Conservation (phyloP, 2,888 invertebrate species). For the Gastrophysa polygoni region DNA sequence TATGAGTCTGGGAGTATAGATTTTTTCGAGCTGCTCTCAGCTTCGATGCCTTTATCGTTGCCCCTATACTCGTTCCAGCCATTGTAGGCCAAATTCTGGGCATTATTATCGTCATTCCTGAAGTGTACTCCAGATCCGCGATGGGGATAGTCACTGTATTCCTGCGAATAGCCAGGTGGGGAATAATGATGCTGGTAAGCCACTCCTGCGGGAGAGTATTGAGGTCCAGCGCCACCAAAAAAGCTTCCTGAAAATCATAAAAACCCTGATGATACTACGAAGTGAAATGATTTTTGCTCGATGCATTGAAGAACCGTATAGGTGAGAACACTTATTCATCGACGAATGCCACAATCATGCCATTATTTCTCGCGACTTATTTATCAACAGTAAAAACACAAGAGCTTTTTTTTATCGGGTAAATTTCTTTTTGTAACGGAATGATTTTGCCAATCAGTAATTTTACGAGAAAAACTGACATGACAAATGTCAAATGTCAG, state of each 20-base stretch:
- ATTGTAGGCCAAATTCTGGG: slow-evolving; percentile 75
- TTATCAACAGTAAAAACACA: too few relatives aligned
- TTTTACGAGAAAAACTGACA: too few relatives aligned
- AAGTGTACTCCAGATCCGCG: slow-evolving; percentile 65
- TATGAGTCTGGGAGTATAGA: slow-evolving; percentile 58
- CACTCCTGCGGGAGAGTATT: slow-evolving; percentile 77
- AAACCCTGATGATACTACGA: too few relatives aligned
- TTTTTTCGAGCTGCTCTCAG: slow-evolving; percentile 50
- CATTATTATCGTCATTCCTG: slow-evolving; percentile 64
- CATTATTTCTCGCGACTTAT: too few relatives aligned
- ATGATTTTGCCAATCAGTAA: too few relatives aligned
- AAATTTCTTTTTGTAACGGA: too few relatives aligned
- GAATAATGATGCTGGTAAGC: slow-evolving; percentile 64
- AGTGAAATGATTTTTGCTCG: background rate
- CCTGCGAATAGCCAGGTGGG: slow-evolving; percentile 59
- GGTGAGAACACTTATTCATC: too few relatives aligned
- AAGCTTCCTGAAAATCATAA: slow-evolving; percentile 28
- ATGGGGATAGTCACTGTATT: slow-evolving; percentile 43
- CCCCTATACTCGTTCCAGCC: slow-evolving; percentile 71
- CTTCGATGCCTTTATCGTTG: slow-evolving; percentile 59
- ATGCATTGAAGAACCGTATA: too few relatives aligned
- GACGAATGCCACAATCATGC: too few relatives aligned
- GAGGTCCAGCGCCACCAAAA: slow-evolving; percentile 60
- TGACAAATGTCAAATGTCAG: too few relatives aligned
- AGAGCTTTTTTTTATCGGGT: too few relatives aligned